A percentile compares a stretch with the other conserved stretches of the same genome.
These are phyloP conservation scores for Alfaro cultratus DNA, from an alignment of 2,797 vertebrate species.

Conservation along the genomic window DNA sequence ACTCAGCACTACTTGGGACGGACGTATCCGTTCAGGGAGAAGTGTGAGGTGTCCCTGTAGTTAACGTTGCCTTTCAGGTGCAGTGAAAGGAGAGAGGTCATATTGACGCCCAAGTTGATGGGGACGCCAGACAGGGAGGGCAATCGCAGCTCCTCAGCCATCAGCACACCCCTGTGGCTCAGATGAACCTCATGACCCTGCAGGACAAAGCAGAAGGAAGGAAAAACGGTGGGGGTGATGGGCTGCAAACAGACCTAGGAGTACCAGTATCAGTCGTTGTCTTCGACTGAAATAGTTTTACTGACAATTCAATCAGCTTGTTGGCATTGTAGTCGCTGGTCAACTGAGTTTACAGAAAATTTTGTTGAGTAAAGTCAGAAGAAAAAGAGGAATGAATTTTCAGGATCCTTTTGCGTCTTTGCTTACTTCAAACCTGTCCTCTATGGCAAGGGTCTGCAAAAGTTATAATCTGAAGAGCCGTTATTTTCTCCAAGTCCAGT, in stretches of 20 bases:
- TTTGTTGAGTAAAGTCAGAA: neutral
- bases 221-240: neutral
- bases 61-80: conserved; percentile 81
- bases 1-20: conserved; percentile 82
- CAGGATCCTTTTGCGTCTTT: neutral
- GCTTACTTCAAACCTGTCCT: neutral
- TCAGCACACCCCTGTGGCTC: conserved; percentile 80
- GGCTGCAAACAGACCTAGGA: neutral
- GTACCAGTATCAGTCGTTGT: neutral
- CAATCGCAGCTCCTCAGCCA: conserved; percentile 82
- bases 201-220: conserved; percentile 17
- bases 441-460: neutral
- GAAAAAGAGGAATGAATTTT: neutral
- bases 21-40: conserved; percentile 85
- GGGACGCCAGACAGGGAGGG: conserved; percentile 88
- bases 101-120: conserved; percentile 82
- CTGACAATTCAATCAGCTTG: neutral
- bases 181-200: conserved; percentile 89
- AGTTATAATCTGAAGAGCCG: neutral
- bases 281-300: neutral
- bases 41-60: conserved; percentile 83
- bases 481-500: neutral
- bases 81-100: conserved; percentile 81
- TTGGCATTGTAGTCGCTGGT: neutral
- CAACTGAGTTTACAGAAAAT: neutral